These are phyloP conservation scores for Andrena fulva DNA, from an alignment of 2,888 invertebrate genomes.

Conservation along the genomic window DNA sequence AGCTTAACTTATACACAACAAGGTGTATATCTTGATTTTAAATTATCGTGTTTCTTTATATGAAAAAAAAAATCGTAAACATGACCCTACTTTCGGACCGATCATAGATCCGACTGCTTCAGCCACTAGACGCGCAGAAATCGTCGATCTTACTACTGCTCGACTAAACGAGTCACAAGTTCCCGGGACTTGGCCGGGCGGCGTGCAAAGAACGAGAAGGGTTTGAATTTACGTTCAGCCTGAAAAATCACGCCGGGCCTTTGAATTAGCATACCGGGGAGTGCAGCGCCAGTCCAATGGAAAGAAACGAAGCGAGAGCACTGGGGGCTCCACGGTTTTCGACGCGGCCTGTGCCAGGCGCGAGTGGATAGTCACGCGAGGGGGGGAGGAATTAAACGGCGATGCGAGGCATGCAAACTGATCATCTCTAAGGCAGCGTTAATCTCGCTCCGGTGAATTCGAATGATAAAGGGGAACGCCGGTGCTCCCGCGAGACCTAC, in stretches of 20 bases:
- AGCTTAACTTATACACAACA: no score
- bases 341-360: neutral
- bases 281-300: neutral
- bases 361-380: neutral
- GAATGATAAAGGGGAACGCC: slow-evolving; percentile 76
- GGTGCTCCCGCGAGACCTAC: slow-evolving; percentile 64
- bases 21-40: no score
- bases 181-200: no score
- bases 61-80: no score
- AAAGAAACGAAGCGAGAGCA: neutral
- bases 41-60: no score
- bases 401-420: slow-evolving; percentile 21
- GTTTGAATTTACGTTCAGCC: neutral
- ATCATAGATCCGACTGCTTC: no score
- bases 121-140: no score
- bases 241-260: neutral
- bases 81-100: no score
- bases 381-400: slow-evolving; percentile 36
- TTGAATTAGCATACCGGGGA: neutral
- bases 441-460: slow-evolving; percentile 71
- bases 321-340: slow-evolving; percentile 5
- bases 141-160: no score
- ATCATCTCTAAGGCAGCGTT: slow-evolving; percentile 48
- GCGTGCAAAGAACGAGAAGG: neutral
- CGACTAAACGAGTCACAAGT: no score